Conservation (phyloP, 2,888 invertebrate genomes). For the Euplexia lucipara region DNA sequence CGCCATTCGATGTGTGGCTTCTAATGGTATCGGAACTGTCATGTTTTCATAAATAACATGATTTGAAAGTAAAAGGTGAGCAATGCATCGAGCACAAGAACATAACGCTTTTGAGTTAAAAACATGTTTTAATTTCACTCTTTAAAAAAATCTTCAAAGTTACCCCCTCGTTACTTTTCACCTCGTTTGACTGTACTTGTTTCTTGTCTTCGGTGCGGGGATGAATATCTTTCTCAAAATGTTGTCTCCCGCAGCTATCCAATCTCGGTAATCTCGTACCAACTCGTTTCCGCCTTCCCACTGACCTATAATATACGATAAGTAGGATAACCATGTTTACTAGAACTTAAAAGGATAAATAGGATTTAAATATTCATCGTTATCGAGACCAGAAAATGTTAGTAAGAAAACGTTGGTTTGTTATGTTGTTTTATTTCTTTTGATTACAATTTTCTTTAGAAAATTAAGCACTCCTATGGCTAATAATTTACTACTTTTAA, state of each 20-base stretch:
- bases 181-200: too few relatives aligned
- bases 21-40: too few relatives aligned
- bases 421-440: not conserved
- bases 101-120: too few relatives aligned
- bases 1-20: too few relatives aligned
- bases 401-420: not conserved
- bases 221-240: slow-evolving; percentile 53
- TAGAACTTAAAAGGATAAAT: slow-evolving; percentile 12
- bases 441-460: not conserved
- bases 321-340: slow-evolving; percentile 24
- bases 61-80: too few relatives aligned
- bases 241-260: slow-evolving; percentile 54
- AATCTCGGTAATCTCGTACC: slow-evolving; percentile 60
- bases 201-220: slow-evolving; percentile 20
- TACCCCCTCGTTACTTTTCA: too few relatives aligned
- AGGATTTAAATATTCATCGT: not conserved
- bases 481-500: too few relatives aligned
- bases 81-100: too few relatives aligned
- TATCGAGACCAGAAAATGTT: not conserved
- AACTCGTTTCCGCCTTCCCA: slow-evolving; percentile 51
- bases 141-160: too few relatives aligned
- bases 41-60: too few relatives aligned
- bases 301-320: slow-evolving; percentile 55
- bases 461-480: too few relatives aligned
- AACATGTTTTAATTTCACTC: too few relatives aligned